phyloP scores from a whole-genome alignment of 2,113 vertebrate species.

The Okapia johnstoni region DNA sequence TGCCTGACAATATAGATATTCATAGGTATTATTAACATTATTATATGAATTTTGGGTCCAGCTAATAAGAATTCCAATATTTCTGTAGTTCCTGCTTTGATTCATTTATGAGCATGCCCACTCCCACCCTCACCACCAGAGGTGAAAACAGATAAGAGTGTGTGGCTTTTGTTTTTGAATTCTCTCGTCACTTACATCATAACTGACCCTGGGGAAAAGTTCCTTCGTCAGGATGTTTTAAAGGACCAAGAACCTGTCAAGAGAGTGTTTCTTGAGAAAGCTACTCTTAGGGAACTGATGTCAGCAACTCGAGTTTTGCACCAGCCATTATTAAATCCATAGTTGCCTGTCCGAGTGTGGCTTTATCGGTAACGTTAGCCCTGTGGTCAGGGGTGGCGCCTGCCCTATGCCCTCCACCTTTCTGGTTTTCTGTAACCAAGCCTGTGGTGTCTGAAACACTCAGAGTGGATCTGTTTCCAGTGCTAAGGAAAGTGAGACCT shows the following conservation, averaged over 20 bases:
- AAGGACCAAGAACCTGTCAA: not conserved
- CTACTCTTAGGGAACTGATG: not conserved
- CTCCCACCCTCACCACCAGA: not conserved
- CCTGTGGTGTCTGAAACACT: not conserved
- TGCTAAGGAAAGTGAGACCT: slow-evolving; percentile 29
- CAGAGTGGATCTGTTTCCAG: slow-evolving; percentile 1
- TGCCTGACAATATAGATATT: not conserved
- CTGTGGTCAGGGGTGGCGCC: not conserved
- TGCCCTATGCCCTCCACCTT: not conserved
- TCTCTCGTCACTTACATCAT: not conserved
- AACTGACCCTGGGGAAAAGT: not conserved
- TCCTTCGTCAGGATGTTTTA: not conserved
- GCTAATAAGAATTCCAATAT: not conserved
- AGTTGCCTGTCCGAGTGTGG: not conserved
- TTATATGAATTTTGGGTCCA: not conserved
- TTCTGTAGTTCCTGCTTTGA: not conserved
- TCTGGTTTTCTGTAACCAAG: not conserved
- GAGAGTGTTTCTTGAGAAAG: not conserved
- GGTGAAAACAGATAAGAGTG: not conserved
- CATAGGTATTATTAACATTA: not conserved
- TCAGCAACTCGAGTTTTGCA: not conserved
- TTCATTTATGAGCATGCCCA: not conserved
- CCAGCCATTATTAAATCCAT: not conserved
- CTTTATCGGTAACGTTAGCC: not conserved
- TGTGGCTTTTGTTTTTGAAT: not conserved